phyloP scores from a whole-genome alignment of 2,113 vertebrate genomes.

The Syngnathoides biaculeatus region DNA sequence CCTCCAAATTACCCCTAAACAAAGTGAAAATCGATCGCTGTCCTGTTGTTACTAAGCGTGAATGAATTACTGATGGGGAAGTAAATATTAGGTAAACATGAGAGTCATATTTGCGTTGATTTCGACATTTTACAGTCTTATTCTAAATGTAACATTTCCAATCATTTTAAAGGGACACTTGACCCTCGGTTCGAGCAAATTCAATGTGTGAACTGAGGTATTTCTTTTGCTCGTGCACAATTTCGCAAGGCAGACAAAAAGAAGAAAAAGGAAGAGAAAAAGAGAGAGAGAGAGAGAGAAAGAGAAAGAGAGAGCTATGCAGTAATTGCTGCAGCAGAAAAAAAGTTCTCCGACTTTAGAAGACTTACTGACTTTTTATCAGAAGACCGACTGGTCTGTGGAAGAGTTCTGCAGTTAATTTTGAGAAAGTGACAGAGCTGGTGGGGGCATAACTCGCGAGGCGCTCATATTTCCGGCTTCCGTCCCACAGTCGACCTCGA shows the following conservation, averaged over 20 bases:
- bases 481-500: slow-evolving; percentile 84
- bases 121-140: too few relatives aligned
- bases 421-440: background rate
- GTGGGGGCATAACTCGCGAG: background rate
- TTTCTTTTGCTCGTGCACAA: background rate
- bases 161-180: background rate
- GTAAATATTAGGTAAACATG: too few relatives aligned
- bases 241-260: too few relatives aligned
- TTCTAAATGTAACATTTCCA: background rate
- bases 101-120: too few relatives aligned
- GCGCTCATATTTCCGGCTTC: background rate
- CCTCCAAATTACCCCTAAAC: too few relatives aligned
- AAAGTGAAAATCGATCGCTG: too few relatives aligned
- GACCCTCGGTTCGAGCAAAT: background rate
- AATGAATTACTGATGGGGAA: too few relatives aligned
- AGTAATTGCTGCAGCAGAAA: background rate
- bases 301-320: too few relatives aligned
- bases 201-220: background rate
- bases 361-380: too few relatives aligned
- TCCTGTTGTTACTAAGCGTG: too few relatives aligned
- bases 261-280: too few relatives aligned
- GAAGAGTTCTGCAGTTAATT: background rate
- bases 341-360: background rate
- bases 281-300: too few relatives aligned
- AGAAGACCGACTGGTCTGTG: background rate